Base-by-base conservation (phyloP, 35 echinoderm and acorn worm species). In the Ptychodera flava region DNA sequence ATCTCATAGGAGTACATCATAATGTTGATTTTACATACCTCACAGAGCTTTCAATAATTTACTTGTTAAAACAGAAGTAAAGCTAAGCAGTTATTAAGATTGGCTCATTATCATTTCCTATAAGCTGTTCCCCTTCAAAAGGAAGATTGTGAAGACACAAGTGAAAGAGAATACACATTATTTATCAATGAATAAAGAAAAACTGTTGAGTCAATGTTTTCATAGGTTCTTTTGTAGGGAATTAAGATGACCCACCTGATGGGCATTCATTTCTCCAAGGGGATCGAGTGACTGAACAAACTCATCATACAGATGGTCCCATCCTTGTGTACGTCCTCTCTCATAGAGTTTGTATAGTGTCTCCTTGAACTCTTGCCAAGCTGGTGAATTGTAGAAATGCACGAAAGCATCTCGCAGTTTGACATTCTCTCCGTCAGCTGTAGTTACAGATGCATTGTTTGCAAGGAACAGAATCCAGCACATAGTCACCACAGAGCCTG, bases 271-370 rank as follows among this genome's bases (percentile, higher is more conserved):
- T 36, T 97, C 95, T n/a, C 95, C 95, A 52, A 90, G 90, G 1
- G 95, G 95, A 88, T 97, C 95, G 32, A 97, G 64, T 0, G 95
- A 86, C 31, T 93, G 87, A 28, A 97, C 90, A 36, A 97, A 90
- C 0, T 91, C 92, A 35, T 77, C 86, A 83, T 90, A 97, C 29
- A 91, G 79, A 37, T 90, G 76, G 36, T 80, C 83, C 95, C 95
- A 97, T 27, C 95, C 95, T 29, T 37, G 84, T 76, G 80, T 85
- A 36, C 76, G 30, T 0, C 83, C 90, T 34, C 38, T 35, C 10
- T 90, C 79, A 33, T 86, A 92, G n/a, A 97, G 29, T 31, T 87
- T 52, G 12, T 89, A 75, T 31, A 97, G 1, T 32, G 89, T 90
- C 0, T 90, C 90, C 52, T 94, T 93, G 38, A 97, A 93, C 28